Evolutionary conservation across 1,140 invertebrate species (phyloP).

Genomic region (Drosophila nigrodunni): DNA sequence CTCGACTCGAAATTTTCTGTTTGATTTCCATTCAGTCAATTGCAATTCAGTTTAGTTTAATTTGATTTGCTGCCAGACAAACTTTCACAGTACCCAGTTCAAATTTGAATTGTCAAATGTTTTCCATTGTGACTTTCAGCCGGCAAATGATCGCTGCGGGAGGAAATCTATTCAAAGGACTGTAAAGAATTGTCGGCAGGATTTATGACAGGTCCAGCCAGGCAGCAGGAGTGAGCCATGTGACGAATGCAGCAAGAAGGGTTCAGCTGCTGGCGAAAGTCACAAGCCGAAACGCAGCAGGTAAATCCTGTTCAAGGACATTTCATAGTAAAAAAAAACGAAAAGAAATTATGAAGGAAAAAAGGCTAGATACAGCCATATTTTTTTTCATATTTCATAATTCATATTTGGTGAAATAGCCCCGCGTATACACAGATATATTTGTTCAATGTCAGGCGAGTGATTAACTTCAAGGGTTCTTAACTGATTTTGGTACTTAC

Average conservation of each 20-base stretch:
- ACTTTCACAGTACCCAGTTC: constrained; percentile 57
- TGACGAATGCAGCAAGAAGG: constrained; percentile 66
- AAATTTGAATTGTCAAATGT: constrained; percentile 40
- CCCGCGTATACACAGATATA: constrained; percentile 11
- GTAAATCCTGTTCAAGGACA: constrained; percentile 63
- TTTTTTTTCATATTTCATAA: constrained; percentile 28
- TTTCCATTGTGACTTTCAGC: constrained; percentile 29
- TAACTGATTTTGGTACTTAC: constrained; percentile 84
- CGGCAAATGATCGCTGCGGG: constrained; percentile 41
- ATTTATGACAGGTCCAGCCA: constrained; percentile 70
- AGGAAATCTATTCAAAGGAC: not conserved
- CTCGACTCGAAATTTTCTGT: constrained; percentile 20
- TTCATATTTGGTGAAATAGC: constrained; percentile 58
- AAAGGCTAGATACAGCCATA: constrained; percentile 7
- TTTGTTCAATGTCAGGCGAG: constrained; percentile 58
- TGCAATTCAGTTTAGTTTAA: too few relatives aligned
- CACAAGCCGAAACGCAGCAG: constrained; percentile 33
- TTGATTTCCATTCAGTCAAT: not conserved
- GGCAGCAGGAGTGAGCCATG: constrained; percentile 55
- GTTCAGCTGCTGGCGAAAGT: constrained; percentile 47
- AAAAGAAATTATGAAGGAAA: constrained; percentile 10
- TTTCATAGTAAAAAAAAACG: constrained; percentile 44
- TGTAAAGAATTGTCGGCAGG: constrained; percentile 24
- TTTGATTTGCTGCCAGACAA: constrained; percentile 28
- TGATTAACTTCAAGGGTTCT: constrained; percentile 65